Evolutionary conservation across 2,888 invertebrate genomes (phyloP), one percentile per base, ranked within the genome.

Genomic region (Tubulanus polymorphus): DNA sequence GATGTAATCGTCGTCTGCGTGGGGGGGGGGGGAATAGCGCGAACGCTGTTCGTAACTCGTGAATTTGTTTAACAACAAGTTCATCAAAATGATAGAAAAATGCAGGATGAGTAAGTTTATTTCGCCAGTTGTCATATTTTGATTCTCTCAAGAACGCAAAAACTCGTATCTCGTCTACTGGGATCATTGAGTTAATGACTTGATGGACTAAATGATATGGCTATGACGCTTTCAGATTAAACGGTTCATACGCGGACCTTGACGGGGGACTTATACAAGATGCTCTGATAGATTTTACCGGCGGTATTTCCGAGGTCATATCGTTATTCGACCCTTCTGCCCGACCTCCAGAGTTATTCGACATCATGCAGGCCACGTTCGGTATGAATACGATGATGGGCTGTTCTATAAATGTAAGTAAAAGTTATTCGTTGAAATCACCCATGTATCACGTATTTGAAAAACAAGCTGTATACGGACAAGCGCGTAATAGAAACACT

Each of bases 251-350:
- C 49, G 63, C 63, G 26, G 59, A 64, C 37, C 48, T 70, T 6
- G 62, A 63, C 27, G 69, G 71, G 1, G 70, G 70, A 3, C 51
- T 59, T 23, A 59, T 67, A 2, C 63, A 63, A 27, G 57, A 68
- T 32, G 68, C 69, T 15, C 56, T 70, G 29, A 64, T 70, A 6
- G 70, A 71, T 53, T 62, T 71, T 58, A 71, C 70, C 2, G 71
- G 71, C 0, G 71, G 71, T 2, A 62, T 70, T 1, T 63, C 68
- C 1, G 71, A 71, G 51, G 29, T 54, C 37, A 54, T 69, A 6
- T 48, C 52, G n/a, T 59, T 71, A 27, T 37, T 41, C 23, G 56
- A 62, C 8, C 26, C 29, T 35, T 48, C 49, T 2, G 48, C 55
- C 12, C 47, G 60, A 0, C 48, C 52, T 0, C 30, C 35, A 6